Base-by-base conservation (phyloP, 2,888 invertebrate genomes). In the Crossocerus cetratus region DNA sequence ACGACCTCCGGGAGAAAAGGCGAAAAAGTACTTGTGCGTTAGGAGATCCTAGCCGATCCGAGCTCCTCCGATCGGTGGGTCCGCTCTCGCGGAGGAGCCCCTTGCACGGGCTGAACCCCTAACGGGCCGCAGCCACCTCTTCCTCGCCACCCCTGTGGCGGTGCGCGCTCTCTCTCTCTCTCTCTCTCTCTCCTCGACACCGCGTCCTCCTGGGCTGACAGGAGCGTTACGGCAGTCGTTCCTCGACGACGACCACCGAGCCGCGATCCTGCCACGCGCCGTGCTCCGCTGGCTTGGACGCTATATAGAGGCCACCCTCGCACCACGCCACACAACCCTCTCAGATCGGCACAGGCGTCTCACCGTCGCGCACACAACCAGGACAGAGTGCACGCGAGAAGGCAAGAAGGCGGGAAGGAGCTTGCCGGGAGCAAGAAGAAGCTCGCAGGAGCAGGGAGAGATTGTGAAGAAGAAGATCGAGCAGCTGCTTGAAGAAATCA, bases 11-110 rank as follows among this genome's bases (percentile, higher is more conserved):
- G 70, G 67, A 81, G 81, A 82, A 75, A 87, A 86, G 81, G 86
- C 77, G 82, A 81, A 85, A 82, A 86, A 86, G 81, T 85, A 85
- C 84, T 84, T 82, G 86, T 85, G 81, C 78, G 71, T 76, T n/a
- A n/a, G n/a, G n/a, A n/a, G n/a, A 16, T 49, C 49, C 49, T 49
- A 1, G 0, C 5, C 14, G 49, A 32, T 32, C 32, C 5, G 11
- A 5, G 2, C 5, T 32, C 32, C 8, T 8, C n/a, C n/a, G n/a
- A n/a, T n/a, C n/a, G n/a, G n/a, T n/a, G n/a, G n/a, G n/a, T n/a
- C n/a, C n/a, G n/a, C 11, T 11, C 32, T 32, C 32, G 8, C 11
- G 8, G 23, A 32, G 32, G 32, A 32, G 11, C 8, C 32, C 8
- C 16, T 49, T 16, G 49, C 49, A 49, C 16, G 8, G 5, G 5